Percentiles rank a stretch among this genome's conserved stretches.
These are phyloP conservation scores for Drosophila nasuta DNA, from an alignment of 1,140 invertebrate species.

Conservation along the genomic window DNA sequence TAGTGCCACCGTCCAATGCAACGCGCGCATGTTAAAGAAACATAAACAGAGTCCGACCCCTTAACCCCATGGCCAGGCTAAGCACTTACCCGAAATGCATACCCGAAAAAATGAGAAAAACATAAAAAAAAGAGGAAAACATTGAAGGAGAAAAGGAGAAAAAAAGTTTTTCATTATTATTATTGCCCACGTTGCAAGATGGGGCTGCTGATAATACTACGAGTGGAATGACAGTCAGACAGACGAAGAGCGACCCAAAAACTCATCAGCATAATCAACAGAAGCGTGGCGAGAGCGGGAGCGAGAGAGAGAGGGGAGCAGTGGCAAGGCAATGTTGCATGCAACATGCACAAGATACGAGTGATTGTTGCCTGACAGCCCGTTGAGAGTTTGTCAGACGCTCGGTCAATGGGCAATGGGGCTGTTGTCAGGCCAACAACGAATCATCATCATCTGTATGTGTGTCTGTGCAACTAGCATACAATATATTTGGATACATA, in stretches of 20 bases:
- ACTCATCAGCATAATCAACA: slow-evolving; percentile 61
- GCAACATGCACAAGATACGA: slow-evolving; percentile 58
- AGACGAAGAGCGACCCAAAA: slow-evolving; percentile 50
- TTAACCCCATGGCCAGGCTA: slow-evolving; percentile 24
- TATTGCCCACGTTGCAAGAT: slow-evolving; percentile 57
- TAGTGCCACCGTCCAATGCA: slow-evolving; percentile 32
- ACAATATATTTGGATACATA: slow-evolving; percentile 20
- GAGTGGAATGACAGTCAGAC: slow-evolving; percentile 36
- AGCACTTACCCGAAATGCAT: slow-evolving; percentile 44
- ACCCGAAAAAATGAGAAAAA: slow-evolving; percentile 30
- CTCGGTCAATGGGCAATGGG: background rate
- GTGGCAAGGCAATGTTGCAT: slow-evolving; percentile 44
- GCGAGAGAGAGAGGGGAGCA: background rate
- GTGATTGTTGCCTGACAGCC: slow-evolving; percentile 60
- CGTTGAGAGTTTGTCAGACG: slow-evolving; percentile 27
- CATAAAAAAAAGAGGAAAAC: slow-evolving; percentile 7
- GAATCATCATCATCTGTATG: slow-evolving; percentile 13
- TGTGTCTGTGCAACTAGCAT: background rate
- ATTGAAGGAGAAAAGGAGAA: slow-evolving; percentile 17
- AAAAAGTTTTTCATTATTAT: slow-evolving; percentile 56
- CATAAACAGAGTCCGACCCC: slow-evolving; percentile 40
- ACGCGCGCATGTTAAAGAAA: slow-evolving; percentile 48
- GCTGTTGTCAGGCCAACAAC: slow-evolving; percentile 9
- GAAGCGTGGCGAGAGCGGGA: background rate
- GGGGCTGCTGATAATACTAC: slow-evolving; percentile 49